Base-by-base conservation (phyloP, 2,113 vertebrate species). In the Phaethon lepturus region DNA sequence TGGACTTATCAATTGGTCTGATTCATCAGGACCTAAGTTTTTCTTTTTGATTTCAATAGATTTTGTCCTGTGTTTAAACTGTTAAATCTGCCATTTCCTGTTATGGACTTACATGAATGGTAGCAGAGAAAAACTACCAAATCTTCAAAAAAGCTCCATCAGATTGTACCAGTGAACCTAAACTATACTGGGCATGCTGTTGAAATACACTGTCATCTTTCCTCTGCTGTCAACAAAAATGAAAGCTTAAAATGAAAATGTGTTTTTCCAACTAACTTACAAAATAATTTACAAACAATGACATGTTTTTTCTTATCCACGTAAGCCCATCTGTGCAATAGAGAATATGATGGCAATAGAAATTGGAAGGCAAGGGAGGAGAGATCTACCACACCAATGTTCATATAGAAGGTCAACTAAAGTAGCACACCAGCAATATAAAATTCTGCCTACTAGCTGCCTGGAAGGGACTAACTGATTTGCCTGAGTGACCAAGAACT, bases 241-340 rank as follows among this genome's bases (percentile, higher is more conserved):
- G 8, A 72, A 91, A 26, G 44, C 44, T 87, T 96, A 60, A 93
- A 89, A 88, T 71, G 33, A 71, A 80, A 94, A 38, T 45, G 3
- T 59, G 31, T 42, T 76, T 45, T 80, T 38, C 67, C 76, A 78
- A 45, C 75, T 58, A 85, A 42, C 38, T 60, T 16, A 63, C 3
- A 79, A 71, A 75, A 64, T 42, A 63, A 72, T 90, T 91, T 79
- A 31, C 74, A 76, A 75, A 17, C 31, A 71, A 75, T 64, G 25
- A 35, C 40, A 68, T 56, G 9, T 0, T 53, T 84, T 88, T 77
- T 67, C 44, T 94, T 64, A 91, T 66, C 47, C 33, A 44, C 53
- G 44, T 53, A 86, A 80, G 9, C 38, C 71, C n/a, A 55, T 83
- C 49, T 95, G 50, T 91, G 72, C 88, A 66, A 49, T 8, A 81